Percentiles rank a stretch among this genome's conserved stretches.
These are phyloP conservation scores for Holothuria leucospilota DNA, from an alignment of 53 echinoderm and acorn worm species.

Conservation along the genomic window DNA sequence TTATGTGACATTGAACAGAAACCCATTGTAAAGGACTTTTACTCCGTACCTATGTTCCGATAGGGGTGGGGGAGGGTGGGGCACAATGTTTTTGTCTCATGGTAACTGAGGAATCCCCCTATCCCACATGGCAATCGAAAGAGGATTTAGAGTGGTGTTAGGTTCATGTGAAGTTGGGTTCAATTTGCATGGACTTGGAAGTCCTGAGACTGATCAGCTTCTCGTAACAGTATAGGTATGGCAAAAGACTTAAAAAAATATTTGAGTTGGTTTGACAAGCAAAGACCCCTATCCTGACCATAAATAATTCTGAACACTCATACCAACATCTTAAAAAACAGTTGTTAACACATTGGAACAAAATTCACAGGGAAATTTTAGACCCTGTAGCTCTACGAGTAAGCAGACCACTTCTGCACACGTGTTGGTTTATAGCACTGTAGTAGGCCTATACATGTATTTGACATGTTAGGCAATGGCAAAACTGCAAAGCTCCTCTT, in stretches of 20 bases:
- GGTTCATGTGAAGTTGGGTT: no score
- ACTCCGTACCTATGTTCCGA: no score
- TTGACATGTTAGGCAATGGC: not conserved
- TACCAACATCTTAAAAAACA: not conserved
- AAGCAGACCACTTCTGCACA: not conserved
- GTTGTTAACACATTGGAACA: conserved; percentile 14
- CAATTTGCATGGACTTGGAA: no score
- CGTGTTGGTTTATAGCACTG: conserved; percentile 1
- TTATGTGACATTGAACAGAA: no score
- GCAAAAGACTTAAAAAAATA: not conserved
- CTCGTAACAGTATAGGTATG: not conserved
- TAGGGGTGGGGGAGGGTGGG: no score
- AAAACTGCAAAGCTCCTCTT: not conserved
- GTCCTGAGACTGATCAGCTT: not conserved
- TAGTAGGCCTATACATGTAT: conserved; percentile 25
- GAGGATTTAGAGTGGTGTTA: no score
- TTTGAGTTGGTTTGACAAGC: conserved; percentile 4
- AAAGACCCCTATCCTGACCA: not conserved
- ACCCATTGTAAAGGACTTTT: no score
- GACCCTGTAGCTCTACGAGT: not conserved
- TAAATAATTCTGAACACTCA: conserved; percentile 23
- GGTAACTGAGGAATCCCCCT: no score
- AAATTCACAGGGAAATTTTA: not conserved
- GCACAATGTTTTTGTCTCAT: no score
- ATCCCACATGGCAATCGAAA: no score